Percentiles rank a stretch among this genome's conserved stretches.
phyloP scores from a whole-genome alignment of 2,888 invertebrate genomes.

The Silvanus unidentatus region DNA sequence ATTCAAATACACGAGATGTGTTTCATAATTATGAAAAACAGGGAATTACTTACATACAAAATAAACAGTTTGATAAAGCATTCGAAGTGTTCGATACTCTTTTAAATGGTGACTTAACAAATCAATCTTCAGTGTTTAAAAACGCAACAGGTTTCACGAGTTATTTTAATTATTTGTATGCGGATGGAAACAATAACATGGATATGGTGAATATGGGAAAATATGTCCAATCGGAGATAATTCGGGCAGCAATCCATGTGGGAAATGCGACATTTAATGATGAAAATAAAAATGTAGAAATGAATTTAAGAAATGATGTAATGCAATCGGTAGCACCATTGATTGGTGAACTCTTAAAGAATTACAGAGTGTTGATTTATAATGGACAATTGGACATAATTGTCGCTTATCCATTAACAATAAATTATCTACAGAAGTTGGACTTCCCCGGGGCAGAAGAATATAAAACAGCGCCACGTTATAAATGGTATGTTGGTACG shows the following conservation, averaged over 20 bases:
- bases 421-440: slow-evolving; percentile 65
- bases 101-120: slow-evolving; percentile 62
- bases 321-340: slow-evolving; percentile 26
- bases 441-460: slow-evolving; percentile 59
- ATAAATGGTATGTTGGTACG: slow-evolving; percentile 60
- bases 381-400: slow-evolving; percentile 87
- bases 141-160: slow-evolving; percentile 72
- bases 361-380: slow-evolving; percentile 69
- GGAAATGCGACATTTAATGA: slow-evolving; percentile 67
- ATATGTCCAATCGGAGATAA: slow-evolving; percentile 57
- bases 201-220: slow-evolving; percentile 52
- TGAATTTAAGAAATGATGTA: slow-evolving; percentile 21
- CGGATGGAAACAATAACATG: slow-evolving; percentile 49
- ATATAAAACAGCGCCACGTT: slow-evolving; percentile 58
- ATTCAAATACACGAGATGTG: slow-evolving; percentile 54
- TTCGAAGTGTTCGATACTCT: slow-evolving; percentile 67
- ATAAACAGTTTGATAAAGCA: slow-evolving; percentile 61
- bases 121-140: slow-evolving; percentile 57
- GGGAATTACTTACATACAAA: slow-evolving; percentile 53
- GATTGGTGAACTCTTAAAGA: slow-evolving; percentile 53
- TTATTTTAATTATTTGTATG: slow-evolving; percentile 68
- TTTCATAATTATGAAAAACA: slow-evolving; percentile 59
- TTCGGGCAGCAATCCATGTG: slow-evolving; percentile 76
- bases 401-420: slow-evolving; percentile 75
- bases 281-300: slow-evolving; percentile 37